A percentile compares a stretch with the other conserved stretches of the same genome.
Conservation (phyloP, 2,888 invertebrate species). For the Liopterus haemorrhoidalis region DNA sequence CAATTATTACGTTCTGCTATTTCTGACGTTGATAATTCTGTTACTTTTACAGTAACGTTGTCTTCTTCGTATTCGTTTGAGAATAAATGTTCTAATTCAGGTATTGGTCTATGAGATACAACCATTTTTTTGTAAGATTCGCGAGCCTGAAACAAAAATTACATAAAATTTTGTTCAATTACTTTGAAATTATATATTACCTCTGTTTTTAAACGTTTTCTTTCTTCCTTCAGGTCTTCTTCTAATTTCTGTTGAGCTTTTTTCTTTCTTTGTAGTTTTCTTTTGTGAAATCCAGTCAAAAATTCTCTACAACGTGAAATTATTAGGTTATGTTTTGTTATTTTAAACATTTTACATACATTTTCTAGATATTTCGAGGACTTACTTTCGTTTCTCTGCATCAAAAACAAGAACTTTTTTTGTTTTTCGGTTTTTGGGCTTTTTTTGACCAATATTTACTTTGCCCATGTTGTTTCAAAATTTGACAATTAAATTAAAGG, state of each 20-base stretch:
- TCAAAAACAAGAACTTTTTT: conserved; percentile 55
- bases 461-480: too few species aligned
- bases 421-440: conserved; percentile 47
- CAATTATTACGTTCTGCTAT: conserved; percentile 65
- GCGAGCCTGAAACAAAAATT: conserved; percentile 35
- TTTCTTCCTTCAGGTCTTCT: conserved; percentile 66
- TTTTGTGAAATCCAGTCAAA: conserved; percentile 72
- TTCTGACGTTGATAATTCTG: conserved; percentile 65
- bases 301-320: conserved; percentile 58
- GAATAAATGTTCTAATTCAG: conserved; percentile 62
- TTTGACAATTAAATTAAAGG: background rate
- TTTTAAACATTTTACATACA: background rate
- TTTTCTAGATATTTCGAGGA: conserved; percentile 14
- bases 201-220: conserved; percentile 67
- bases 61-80: conserved; percentile 70
- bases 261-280: conserved; percentile 69
- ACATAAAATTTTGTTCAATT: too few species aligned
- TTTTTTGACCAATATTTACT: too few species aligned
- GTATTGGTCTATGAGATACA: conserved; percentile 63
- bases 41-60: conserved; percentile 71
- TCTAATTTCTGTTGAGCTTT: conserved; percentile 69
- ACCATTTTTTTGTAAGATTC: conserved; percentile 69
- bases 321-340: conserved; percentile 12
- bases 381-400: conserved; percentile 55
- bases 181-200: conserved; percentile 50